Conservation (phyloP, 2,113 vertebrate genomes). For the Rhea pennata region DNA sequence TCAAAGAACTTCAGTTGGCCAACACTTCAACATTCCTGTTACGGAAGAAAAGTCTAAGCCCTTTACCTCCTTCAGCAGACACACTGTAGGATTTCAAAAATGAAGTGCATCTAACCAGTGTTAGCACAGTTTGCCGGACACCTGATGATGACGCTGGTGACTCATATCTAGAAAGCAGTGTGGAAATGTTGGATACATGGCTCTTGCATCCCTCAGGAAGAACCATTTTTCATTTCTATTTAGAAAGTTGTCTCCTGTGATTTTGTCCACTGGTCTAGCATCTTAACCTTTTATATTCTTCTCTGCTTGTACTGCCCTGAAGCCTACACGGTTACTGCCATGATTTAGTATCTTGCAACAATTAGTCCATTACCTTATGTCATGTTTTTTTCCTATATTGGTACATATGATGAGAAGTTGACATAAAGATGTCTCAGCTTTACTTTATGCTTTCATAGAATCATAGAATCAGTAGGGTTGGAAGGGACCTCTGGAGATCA, state of each 20-base stretch:
- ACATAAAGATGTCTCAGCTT: neutral
- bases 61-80: neutral
- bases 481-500: no score
- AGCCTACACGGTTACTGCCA: neutral
- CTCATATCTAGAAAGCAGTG: neutral
- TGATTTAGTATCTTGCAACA: neutral
- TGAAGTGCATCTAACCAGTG: neutral
- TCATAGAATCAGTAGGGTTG: no score
- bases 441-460: neutral
- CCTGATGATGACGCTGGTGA: neutral
- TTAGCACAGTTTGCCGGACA: neutral
- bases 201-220: neutral
- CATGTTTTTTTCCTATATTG: neutral
- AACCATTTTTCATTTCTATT: neutral
- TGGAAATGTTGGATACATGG: neutral
- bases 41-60: neutral
- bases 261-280: neutral
- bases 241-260: neutral
- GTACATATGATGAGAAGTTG: neutral
- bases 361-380: neutral
- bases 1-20: neutral
- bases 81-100: neutral
- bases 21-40: neutral
- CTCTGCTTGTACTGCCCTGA: neutral
- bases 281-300: neutral